Evolutionary conservation across 2,113 vertebrate species (phyloP).

Genomic region (Passer montanus): DNA sequence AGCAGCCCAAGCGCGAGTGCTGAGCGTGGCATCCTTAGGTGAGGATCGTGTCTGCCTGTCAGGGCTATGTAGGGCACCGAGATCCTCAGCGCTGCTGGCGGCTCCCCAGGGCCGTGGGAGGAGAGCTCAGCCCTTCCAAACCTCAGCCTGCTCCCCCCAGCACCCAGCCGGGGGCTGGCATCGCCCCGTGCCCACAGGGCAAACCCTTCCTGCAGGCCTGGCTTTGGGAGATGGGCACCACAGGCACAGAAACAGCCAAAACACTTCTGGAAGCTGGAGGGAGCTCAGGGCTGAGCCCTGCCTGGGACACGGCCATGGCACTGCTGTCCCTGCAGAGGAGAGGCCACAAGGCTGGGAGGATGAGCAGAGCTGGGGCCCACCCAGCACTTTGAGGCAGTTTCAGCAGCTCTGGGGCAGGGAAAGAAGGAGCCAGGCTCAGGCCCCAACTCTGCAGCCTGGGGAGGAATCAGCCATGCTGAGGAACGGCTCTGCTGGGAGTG

Average conservation of each 20-base stretch:
- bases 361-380: not conserved
- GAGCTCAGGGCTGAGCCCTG: not conserved
- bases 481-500: fast-evolving
- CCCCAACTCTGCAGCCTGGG: fast-evolving
- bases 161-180: not conserved
- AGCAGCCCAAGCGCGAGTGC: not conserved
- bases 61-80: slow-evolving; percentile 34
- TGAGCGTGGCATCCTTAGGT: not conserved
- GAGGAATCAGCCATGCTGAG: not conserved
- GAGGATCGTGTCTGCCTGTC: not conserved
- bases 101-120: slow-evolving; percentile 1
- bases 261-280: fast-evolving
- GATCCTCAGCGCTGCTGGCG: not conserved
- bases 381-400: not conserved
- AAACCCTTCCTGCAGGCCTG: not conserved
- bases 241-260: fast-evolving
- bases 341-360: fast-evolving
- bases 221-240: not conserved
- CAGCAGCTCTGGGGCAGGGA: fast-evolving
- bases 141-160: not conserved
- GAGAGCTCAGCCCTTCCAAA: not conserved
- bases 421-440: not conserved
- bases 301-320: fast-evolving
- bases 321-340: not conserved
- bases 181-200: fast-evolving